Evolutionary conservation across 2,888 invertebrate genomes (phyloP), one percentile per base, ranked within the genome.

Genomic region (Amblyteles armatorius): DNA sequence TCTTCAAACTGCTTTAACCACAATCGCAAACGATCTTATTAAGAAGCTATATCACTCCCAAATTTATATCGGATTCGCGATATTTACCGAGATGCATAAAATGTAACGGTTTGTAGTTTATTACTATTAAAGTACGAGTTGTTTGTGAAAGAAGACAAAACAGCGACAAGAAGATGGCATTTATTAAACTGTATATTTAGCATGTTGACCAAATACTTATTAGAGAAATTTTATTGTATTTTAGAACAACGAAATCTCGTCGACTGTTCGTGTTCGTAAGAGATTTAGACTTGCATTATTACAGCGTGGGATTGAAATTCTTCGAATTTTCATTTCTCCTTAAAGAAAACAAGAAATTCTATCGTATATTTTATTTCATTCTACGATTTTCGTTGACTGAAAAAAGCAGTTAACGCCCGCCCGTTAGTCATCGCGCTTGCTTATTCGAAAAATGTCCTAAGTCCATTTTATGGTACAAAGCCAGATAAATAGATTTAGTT

Each of bases 161-260:
- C 55, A 73, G 73, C 4, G 50, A 36, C 22, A 57, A 52, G 55
- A 48, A 33, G 65, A 65, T 22, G 63, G 79, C 77, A 80, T 83
- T 85, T 83, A 85, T 79, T 76, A 73, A 71, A 84, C 82, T 79
- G 78, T 89, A 83, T 87, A 88, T 90, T 88, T 88, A 90, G 88
- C 82, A 87, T 84, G 88, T 89, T 90, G 89, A 90, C 89, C 89
- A 90, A 90, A 88, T 88, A 89, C 81, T 86, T 88, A 86, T 88
- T 89, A 88, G 87, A 83, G 82, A 85, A 84, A 88, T 79, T 87
- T 87, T 83, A 88, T 84, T 87, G 80, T 87, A 87, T 76, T 78
- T 82, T 85, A 88, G 82, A 40, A 76, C 82, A 85, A 82, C 72
- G 85, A 85, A 85, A 82, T 76, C 60, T 85, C 82, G 71, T 76